Evolutionary conservation across 2,113 vertebrate genomes (phyloP).

Genomic region (Pao palembangensis): DNA sequence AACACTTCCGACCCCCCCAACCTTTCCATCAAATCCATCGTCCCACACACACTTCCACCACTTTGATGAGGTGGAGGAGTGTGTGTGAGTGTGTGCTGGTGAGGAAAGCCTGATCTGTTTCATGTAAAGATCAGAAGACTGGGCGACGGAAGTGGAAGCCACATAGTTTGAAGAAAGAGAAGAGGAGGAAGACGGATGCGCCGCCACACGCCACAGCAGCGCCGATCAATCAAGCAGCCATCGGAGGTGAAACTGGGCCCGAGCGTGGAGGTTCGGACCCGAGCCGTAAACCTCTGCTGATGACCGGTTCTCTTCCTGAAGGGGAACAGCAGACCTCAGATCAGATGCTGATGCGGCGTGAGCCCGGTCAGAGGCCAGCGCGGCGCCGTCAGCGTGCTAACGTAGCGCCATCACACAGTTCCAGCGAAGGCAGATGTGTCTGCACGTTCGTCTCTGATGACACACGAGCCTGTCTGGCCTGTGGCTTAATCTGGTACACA

Average conservation of each 20-base stretch:
- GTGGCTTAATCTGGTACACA: conserved; percentile 62
- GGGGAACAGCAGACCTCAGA: neutral
- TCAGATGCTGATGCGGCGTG: neutral
- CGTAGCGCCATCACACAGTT: no score
- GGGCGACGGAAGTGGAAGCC: conserved; percentile 75
- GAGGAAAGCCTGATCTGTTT: conserved; percentile 74
- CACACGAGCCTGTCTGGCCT: conserved; percentile 69
- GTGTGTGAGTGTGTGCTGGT: conserved; percentile 40
- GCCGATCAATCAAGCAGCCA: neutral
- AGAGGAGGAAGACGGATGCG: conserved; percentile 17
- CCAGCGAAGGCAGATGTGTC: no score
- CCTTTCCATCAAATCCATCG: conserved; percentile 69
- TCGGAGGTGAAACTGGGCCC: neutral
- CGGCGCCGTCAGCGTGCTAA: no score
- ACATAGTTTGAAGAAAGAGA: conserved; percentile 54
- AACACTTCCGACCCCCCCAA: conserved; percentile 60
- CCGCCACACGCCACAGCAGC: conserved; percentile 14
- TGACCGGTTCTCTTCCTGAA: neutral
- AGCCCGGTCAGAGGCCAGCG: no score
- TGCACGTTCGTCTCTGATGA: conserved; percentile 38
- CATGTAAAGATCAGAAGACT: conserved; percentile 78
- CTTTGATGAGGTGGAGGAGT: conserved; percentile 80
- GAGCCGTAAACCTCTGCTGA: no score
- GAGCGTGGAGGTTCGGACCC: no score
- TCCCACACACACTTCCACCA: conserved; percentile 88